phyloP scores from a whole-genome alignment of 2,797 vertebrate genomes.

The Eulemur rubriventer region DNA sequence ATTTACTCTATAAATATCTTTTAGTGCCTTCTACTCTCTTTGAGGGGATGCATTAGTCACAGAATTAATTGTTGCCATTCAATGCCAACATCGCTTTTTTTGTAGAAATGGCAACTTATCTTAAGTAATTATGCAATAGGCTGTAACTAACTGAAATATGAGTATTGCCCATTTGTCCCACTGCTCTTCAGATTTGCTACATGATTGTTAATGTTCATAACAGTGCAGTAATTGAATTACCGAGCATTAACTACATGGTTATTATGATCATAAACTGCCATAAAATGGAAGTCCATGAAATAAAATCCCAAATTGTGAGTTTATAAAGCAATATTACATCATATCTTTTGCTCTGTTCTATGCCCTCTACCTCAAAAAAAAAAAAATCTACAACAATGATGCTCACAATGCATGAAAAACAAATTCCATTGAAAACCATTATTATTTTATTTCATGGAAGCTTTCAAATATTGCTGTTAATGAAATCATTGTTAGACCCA shows the following conservation, averaged over 20 bases:
- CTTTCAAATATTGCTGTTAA: conserved; percentile 21
- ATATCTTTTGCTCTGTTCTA: not conserved
- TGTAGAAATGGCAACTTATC: conserved; percentile 77
- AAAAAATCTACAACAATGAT: not conserved
- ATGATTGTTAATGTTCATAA: conserved; percentile 81
- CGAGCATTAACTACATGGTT: conserved; percentile 84
- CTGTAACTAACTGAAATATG: conserved; percentile 81
- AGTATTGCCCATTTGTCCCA: conserved; percentile 79
- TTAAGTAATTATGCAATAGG: conserved; percentile 80
- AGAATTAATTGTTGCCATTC: conserved; percentile 73
- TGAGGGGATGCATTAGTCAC: conserved; percentile 46
- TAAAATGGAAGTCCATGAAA: conserved; percentile 75
- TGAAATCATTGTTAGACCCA: not conserved
- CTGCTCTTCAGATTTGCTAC: conserved; percentile 79
- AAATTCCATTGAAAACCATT: not conserved
- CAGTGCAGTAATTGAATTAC: conserved; percentile 83
- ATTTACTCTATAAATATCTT: conserved; percentile 40
- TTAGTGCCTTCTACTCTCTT: conserved; percentile 58
- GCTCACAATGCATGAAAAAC: not conserved
- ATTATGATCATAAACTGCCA: conserved; percentile 76
- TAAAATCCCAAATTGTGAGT: conserved; percentile 72
- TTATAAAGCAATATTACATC: conserved; percentile 51
- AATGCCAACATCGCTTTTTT: conserved; percentile 60
- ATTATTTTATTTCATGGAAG: not conserved
- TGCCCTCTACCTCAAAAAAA: not conserved